A percentile compares a stretch with the other conserved stretches of the same genome.
Evolutionary conservation across 2,797 vertebrate species (phyloP).

Genomic region (Cossypha heuglini): DNA sequence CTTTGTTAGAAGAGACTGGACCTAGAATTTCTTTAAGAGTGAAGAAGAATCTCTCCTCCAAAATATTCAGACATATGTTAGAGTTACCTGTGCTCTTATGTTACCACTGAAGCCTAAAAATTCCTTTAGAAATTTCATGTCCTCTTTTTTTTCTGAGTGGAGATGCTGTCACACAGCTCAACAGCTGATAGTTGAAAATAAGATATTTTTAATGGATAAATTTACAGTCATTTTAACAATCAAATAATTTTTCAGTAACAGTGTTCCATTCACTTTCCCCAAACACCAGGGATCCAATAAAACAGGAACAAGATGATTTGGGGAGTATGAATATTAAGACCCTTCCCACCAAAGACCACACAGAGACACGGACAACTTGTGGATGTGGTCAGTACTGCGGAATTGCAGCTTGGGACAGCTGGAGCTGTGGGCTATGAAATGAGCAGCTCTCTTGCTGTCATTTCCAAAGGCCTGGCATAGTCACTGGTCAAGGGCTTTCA

Average conservation of each 20-base stretch:
- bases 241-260: not conserved
- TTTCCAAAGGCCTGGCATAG: not conserved
- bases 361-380: not conserved
- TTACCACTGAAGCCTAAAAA: not conserved
- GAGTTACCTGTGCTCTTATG: not conserved
- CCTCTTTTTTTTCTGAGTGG: not conserved
- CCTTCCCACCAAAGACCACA: not conserved
- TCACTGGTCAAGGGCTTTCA: fast-evolving
- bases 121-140: not conserved
- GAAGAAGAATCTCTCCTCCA: not conserved
- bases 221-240: not conserved
- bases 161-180: not conserved
- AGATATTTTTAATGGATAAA: not conserved
- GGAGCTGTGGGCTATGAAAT: not conserved
- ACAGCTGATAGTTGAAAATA: not conserved
- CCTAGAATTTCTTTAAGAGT: not conserved
- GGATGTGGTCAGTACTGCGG: fast-evolving
- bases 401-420: not conserved
- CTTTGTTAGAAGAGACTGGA: not conserved
- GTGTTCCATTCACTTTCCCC: not conserved
- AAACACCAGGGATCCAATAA: not conserved
- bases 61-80: not conserved
- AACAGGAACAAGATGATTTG: not conserved
- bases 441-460: not conserved
- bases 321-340: not conserved